A percentile compares a stretch with the other conserved stretches of the same genome.
Evolutionary conservation across 2,797 vertebrate genomes (phyloP).

Genomic region (Delichon dasypus): DNA sequence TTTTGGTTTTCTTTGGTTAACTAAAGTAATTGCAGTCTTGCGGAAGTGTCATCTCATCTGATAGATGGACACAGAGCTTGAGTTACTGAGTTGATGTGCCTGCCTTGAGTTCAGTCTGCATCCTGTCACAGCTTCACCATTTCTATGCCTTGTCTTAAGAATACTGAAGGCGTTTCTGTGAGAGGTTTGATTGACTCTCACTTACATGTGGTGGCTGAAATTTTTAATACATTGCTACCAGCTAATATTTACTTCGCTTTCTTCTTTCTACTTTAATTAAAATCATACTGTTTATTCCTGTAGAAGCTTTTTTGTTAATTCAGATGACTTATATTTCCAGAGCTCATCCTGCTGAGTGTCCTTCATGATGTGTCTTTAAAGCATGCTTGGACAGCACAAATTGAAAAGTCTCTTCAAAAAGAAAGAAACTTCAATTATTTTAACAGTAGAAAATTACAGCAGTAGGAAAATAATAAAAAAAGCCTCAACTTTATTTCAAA

Average conservation of each 20-base stretch:
- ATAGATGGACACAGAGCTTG: neutral
- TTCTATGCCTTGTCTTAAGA: constrained; percentile 38
- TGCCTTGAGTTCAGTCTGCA: constrained; percentile 26
- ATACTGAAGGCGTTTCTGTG: constrained; percentile 25
- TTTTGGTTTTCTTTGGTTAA: neutral
- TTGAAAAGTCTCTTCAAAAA: neutral
- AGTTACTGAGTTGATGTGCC: constrained; percentile 5
- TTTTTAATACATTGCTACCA: constrained; percentile 36
- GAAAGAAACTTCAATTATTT: constrained; percentile 22
- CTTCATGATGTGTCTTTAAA: constrained; percentile 61
- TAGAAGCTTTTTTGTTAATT: constrained; percentile 28
- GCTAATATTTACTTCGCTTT: constrained; percentile 54
- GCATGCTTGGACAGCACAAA: constrained; percentile 41
- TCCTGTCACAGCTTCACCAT: neutral
- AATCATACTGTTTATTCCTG: constrained; percentile 34
- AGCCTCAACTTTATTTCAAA: neutral
- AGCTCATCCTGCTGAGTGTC: constrained; percentile 29
- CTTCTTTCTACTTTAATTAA: constrained; percentile 63
- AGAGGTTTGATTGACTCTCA: constrained; percentile 61
- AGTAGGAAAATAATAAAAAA: neutral
- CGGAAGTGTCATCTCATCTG: neutral
- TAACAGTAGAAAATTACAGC: constrained; percentile 13
- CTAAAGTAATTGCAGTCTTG: neutral
- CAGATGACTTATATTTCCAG: constrained; percentile 38
- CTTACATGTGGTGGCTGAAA: constrained; percentile 31